Percentiles rank a stretch among this genome's conserved stretches.
Conservation (phyloP, 92 coral and sea anemone genomes). For the Zoanthus gigantus region DNA sequence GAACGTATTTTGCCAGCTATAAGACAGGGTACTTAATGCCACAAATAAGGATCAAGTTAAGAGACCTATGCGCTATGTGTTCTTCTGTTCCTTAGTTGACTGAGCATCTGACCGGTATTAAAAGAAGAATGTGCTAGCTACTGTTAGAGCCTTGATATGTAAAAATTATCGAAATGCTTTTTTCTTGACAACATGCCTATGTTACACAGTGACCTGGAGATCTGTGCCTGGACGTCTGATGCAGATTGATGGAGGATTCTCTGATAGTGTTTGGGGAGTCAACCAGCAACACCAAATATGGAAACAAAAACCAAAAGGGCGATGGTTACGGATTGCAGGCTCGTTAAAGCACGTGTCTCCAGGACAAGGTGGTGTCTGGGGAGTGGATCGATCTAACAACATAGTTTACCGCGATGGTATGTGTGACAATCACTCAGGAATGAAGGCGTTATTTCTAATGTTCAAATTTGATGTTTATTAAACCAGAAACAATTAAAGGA, state of each 20-base stretch:
- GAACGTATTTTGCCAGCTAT: no score
- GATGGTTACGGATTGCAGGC: constrained; percentile 34
- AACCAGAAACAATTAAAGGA: no score
- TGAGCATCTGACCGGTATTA: no score
- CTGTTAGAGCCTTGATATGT: no score
- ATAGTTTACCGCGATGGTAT: constrained; percentile 23
- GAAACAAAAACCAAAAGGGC: background rate
- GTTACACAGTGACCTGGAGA: constrained; percentile 18
- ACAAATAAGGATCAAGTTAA: no score
- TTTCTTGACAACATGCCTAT: background rate
- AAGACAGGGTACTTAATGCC: no score
- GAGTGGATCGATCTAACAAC: constrained; percentile 33
- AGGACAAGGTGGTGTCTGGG: constrained; percentile 61
- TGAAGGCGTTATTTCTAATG: background rate
- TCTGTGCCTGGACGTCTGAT: constrained; percentile 21
- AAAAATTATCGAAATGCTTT: no score
- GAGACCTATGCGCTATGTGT: no score
- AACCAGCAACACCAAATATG: constrained; percentile 26
- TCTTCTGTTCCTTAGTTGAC: no score
- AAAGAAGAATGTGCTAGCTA: no score
- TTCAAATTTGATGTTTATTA: background rate
- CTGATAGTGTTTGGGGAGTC: constrained; percentile 53
- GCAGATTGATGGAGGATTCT: constrained; percentile 49
- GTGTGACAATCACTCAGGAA: background rate
- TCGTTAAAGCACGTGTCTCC: constrained; percentile 45